Conservation (phyloP, 2,113 vertebrate genomes). For the Hippocampus zosterae region DNA sequence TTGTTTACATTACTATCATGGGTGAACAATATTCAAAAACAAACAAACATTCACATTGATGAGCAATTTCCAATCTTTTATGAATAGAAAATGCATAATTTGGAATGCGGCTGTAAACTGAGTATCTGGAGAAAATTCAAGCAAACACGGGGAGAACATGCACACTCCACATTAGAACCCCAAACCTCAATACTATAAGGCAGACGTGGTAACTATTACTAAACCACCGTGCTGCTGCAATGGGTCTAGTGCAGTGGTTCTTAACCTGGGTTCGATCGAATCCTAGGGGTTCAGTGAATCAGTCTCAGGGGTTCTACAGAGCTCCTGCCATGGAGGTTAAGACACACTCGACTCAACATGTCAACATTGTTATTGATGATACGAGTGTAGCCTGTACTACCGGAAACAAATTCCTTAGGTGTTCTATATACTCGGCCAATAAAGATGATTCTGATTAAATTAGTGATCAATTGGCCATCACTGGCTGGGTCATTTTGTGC, state of each 20-base stretch:
- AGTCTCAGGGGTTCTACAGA: too few species aligned
- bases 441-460: too few species aligned
- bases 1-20: neutral
- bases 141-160: neutral
- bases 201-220: neutral
- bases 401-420: too few species aligned
- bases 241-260: conserved; percentile 4
- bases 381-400: too few species aligned
- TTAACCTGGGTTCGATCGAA: too few species aligned
- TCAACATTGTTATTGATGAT: too few species aligned
- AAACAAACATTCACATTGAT: neutral
- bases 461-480: too few species aligned
- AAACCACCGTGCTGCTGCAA: neutral
- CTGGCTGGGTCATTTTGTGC: too few species aligned
- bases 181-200: neutral
- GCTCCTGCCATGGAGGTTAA: too few species aligned
- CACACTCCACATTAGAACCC: neutral
- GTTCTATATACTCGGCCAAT: too few species aligned
- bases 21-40: neutral
- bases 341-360: too few species aligned
- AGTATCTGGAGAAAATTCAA: neutral
- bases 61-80: neutral
- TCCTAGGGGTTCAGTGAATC: too few species aligned
- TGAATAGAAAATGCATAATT: neutral
- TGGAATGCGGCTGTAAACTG: neutral